Evolutionary conservation across 2,797 vertebrate genomes (phyloP), one percentile per base, ranked within the genome.

Genomic region (Sebastes aleutianus): DNA sequence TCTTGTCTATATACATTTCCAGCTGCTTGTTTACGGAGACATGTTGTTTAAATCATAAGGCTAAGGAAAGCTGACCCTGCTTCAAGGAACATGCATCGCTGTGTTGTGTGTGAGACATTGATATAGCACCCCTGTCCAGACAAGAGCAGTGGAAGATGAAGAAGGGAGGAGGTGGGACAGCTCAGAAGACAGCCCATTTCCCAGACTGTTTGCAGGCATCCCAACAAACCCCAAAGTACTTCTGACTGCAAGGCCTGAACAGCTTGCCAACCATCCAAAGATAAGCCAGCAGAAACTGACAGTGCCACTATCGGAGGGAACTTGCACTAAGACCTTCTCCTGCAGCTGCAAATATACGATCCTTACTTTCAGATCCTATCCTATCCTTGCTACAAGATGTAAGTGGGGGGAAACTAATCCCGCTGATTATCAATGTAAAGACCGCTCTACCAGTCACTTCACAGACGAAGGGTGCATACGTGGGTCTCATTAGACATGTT

Each of bases 41-140:
- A 18, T 61, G 77, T 53, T 72, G 84, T 84, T 86, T 85, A 82
- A 76, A 90, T 85, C 77, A 82, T 39, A 78, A 82, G 27, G 59
- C 78, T 64, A 63, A 53, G 58, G 57, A 79, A 78, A 82, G 82
- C 68, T 78, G 82, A 79, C 78, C 79, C 73, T 22, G 77, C 72
- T 78, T 20, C 74, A 85, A 77, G 78, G 68, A 84, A 83, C 70
- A 82, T 88, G 70, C 76, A 85, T 18, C 65, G 82, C 54, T 78
- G 47, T 71, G 53, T 47, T 82, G 68, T 67, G 68, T 61, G 61
- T 58, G 70, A 82, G 79, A 91, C 82, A 82, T 22, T 88, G 90
- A 93, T 87, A 80, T 76, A 93, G 80, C 83, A 88, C 79, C 80
- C 34, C 63, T 84, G 84, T 87, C 82, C 61, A 66, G 56, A 70